These are phyloP conservation scores for Orchestes rusci DNA, from an alignment of 2,888 invertebrate genomes.

Conservation along the genomic window DNA sequence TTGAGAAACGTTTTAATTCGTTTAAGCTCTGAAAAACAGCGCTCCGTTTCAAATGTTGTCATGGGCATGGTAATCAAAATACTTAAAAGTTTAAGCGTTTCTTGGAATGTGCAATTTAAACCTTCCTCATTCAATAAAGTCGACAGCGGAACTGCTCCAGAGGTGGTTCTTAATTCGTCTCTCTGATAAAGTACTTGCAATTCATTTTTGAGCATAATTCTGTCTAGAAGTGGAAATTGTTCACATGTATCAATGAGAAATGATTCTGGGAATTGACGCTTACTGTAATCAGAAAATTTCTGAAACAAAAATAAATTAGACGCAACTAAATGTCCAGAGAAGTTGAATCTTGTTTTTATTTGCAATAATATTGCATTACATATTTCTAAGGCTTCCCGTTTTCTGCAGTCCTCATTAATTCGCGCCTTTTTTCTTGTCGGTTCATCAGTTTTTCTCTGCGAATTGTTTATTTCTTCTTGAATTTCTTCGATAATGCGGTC, in stretches of 20 bases:
- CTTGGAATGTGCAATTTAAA: constrained; percentile 11
- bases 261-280: constrained; percentile 9
- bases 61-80: constrained; percentile 16
- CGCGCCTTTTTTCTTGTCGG: neutral
- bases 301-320: constrained; percentile 9
- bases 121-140: constrained; percentile 10
- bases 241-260: constrained; percentile 10
- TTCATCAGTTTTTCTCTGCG: neutral
- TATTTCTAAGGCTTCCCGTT: constrained; percentile 2
- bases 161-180: constrained; percentile 12
- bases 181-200: constrained; percentile 19
- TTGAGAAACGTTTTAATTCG: constrained; percentile 14
- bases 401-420: too few relatives aligned
- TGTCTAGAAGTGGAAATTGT: constrained; percentile 15
- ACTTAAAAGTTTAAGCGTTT: constrained; percentile 14
- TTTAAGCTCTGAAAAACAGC: constrained; percentile 11
- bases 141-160: constrained; percentile 14
- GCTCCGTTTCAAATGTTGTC: constrained; percentile 12
- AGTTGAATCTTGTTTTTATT: constrained; percentile 10
- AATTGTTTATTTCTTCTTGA: neutral
- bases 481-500: constrained; percentile 8
- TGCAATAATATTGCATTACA: constrained; percentile 17
- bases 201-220: constrained; percentile 11
- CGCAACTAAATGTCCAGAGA: constrained; percentile 11
- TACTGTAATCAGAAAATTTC: constrained; percentile 12